These are phyloP conservation scores for Rousettus madagascariensis DNA, from an alignment of 2,797 vertebrate species.

Conservation along the genomic window DNA sequence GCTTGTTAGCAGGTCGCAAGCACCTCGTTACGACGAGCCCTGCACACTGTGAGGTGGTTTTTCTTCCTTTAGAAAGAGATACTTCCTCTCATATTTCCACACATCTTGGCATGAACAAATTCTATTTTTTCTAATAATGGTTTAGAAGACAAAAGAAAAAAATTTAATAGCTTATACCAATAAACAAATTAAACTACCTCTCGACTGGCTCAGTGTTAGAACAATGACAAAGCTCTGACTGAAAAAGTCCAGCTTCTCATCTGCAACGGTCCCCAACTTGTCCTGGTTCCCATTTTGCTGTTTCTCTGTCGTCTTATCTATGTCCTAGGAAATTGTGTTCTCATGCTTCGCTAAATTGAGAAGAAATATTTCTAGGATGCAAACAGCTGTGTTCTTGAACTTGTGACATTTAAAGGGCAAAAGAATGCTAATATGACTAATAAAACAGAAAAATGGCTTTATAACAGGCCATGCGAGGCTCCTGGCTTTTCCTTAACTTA, in stretches of 20 bases:
- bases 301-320: slow-evolving; percentile 59
- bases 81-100: neutral
- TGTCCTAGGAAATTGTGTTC: slow-evolving; percentile 67
- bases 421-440: slow-evolving; percentile 80
- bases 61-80: neutral
- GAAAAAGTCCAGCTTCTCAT: neutral
- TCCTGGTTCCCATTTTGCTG: neutral
- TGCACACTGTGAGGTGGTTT: accelerated
- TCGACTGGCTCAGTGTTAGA: neutral
- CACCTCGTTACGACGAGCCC: neutral
- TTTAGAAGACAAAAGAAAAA: neutral
- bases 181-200: neutral
- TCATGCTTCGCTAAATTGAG: slow-evolving; percentile 75
- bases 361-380: slow-evolving; percentile 73
- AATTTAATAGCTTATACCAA: neutral
- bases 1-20: too few relatives aligned
- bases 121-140: neutral
- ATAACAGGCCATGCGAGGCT: slow-evolving; percentile 56
- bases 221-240: neutral
- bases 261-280: neutral
- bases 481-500: slow-evolving; percentile 42
- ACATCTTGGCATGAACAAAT: neutral
- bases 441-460: slow-evolving; percentile 81
- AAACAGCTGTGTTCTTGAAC: slow-evolving; percentile 79
- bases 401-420: slow-evolving; percentile 83